These are phyloP conservation scores for Nymphalis c-album DNA, from an alignment of 2,888 invertebrate genomes.

Conservation along the genomic window DNA sequence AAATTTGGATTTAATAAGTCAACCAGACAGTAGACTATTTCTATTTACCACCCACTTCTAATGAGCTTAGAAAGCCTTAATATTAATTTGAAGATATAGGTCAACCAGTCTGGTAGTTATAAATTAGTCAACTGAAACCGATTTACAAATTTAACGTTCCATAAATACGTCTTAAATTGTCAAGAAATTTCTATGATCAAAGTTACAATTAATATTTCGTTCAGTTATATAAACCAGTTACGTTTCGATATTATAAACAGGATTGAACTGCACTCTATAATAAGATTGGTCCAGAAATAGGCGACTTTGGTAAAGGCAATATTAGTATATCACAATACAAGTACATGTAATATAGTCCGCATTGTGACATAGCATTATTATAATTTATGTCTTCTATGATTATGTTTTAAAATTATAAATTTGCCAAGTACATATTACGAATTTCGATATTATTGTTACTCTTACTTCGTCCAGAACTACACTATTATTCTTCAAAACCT, in stretches of 20 bases:
- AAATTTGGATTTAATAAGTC: background rate
- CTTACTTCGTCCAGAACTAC: background rate
- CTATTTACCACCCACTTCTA: background rate
- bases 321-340: constrained; percentile 62
- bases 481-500: background rate
- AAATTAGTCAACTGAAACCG: no score
- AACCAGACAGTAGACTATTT: background rate
- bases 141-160: no score
- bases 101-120: background rate
- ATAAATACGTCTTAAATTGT: background rate
- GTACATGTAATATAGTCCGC: constrained; percentile 38
- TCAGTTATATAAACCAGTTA: background rate
- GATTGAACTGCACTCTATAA: constrained; percentile 56
- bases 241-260: constrained; percentile 43
- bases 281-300: constrained; percentile 64
- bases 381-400: background rate
- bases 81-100: background rate
- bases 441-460: background rate
- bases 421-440: background rate
- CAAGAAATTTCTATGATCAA: background rate
- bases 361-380: background rate
- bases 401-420: background rate
- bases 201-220: background rate
- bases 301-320: constrained; percentile 51
- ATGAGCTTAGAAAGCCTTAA: background rate